phyloP scores from a whole-genome alignment of 1,140 invertebrate genomes.

The Asbolus verrucosus region DNA sequence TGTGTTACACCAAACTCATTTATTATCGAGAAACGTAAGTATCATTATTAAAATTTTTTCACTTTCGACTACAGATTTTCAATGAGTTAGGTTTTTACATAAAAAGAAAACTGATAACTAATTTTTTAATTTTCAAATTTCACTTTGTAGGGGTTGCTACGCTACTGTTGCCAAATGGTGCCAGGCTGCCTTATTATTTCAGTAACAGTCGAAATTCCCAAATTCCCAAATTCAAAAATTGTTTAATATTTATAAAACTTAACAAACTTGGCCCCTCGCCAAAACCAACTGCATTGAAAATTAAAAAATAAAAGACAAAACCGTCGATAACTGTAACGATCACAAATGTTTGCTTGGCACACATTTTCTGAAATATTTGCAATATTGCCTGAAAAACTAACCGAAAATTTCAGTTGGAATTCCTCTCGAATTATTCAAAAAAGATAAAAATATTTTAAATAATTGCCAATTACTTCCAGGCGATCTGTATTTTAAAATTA shows the following conservation, averaged over 20 bases:
- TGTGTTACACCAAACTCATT: too few species aligned
- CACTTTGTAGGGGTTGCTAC: too few species aligned
- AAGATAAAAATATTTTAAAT: constrained; percentile 9
- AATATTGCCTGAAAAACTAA: constrained; percentile 10
- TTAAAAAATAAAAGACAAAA: constrained; percentile 26
- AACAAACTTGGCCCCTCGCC: background rate
- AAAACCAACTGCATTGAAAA: constrained; percentile 26
- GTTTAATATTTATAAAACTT: constrained; percentile 4
- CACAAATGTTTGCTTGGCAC: background rate
- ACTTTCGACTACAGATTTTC: too few species aligned
- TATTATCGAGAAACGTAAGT: too few species aligned
- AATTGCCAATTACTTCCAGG: constrained; percentile 8
- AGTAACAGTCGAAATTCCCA: constrained; percentile 9
- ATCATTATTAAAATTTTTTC: too few species aligned
- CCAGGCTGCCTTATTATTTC: too few species aligned
- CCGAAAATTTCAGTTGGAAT: background rate
- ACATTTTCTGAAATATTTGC: constrained; percentile 20
- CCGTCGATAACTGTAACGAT: constrained; percentile 5
- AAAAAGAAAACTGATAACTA: too few species aligned
- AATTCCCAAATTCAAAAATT: constrained; percentile 8
- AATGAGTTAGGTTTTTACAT: too few species aligned
- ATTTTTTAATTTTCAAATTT: too few species aligned
- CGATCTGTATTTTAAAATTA: background rate
- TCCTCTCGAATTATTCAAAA: background rate
- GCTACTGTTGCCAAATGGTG: too few species aligned